Evolutionary conservation across 2,888 invertebrate genomes (phyloP).

Genomic region (Dryococelus australis): DNA sequence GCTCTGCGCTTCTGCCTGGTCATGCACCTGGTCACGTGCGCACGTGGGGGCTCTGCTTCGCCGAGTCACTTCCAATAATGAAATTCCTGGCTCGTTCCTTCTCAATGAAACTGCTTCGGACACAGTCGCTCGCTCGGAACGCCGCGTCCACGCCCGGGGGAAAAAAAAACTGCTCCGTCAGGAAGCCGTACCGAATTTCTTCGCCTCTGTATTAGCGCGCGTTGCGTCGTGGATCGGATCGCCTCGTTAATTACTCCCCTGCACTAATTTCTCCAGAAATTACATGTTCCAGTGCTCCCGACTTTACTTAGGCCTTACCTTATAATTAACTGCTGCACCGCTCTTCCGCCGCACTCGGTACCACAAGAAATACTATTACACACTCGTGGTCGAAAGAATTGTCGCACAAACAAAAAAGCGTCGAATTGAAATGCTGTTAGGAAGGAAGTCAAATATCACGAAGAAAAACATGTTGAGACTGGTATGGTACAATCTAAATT

Average conservation of each 20-base stretch:
- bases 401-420: too few relatives aligned
- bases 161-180: neutral
- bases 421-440: too few relatives aligned
- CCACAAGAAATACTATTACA: too few relatives aligned
- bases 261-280: neutral
- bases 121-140: too few relatives aligned
- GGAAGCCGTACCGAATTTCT: neutral
- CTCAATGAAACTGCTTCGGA: neutral
- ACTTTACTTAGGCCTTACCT: neutral
- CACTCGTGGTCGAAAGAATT: too few relatives aligned
- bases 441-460: too few relatives aligned
- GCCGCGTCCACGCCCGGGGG: neutral
- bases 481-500: too few relatives aligned
- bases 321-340: too few relatives aligned
- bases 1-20: neutral
- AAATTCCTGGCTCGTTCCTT: neutral
- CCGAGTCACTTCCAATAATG: conserved; percentile 9
- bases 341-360: too few relatives aligned
- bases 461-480: too few relatives aligned
- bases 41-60: neutral
- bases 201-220: neutral
- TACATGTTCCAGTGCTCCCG: neutral
- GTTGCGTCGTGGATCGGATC: neutral
- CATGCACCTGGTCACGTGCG: conserved; percentile 4
- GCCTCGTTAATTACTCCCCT: neutral